phyloP scores from a whole-genome alignment of 2,888 invertebrate genomes.

The Dermolepida albohirtum region DNA sequence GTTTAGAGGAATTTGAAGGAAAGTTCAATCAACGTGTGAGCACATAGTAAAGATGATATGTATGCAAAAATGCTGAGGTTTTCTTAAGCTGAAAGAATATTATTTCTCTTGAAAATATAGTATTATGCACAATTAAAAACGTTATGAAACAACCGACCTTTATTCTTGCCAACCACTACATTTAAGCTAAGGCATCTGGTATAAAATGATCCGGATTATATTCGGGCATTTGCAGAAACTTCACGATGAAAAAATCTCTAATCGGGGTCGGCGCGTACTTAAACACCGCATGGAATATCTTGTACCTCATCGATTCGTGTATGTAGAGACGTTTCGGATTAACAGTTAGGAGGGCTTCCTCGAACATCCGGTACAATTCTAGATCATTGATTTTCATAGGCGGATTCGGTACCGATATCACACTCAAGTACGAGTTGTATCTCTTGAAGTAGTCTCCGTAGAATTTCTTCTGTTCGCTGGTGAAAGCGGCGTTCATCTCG shows the following conservation, averaged over 20 bases:
- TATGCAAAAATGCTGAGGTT: too few relatives aligned
- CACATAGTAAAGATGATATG: too few relatives aligned
- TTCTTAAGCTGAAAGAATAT: background rate
- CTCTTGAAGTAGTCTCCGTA: conserved; percentile 76
- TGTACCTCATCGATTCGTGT: conserved; percentile 77
- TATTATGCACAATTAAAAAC: background rate
- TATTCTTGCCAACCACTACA: background rate
- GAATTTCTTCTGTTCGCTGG: conserved; percentile 71
- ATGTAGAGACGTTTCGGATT: conserved; percentile 74
- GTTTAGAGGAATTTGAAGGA: too few relatives aligned
- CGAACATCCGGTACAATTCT: conserved; percentile 71
- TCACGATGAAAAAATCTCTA: conserved; percentile 72
- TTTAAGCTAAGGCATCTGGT: conserved; percentile 30
- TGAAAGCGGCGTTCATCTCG: conserved; percentile 75
- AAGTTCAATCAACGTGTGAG: too few relatives aligned
- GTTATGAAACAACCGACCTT: background rate
- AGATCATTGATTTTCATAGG: conserved; percentile 69
- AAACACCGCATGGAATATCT: conserved; percentile 75
- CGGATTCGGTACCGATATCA: conserved; percentile 63
- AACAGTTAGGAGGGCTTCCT: conserved; percentile 71
- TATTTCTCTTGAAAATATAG: background rate
- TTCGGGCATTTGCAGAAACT: conserved; percentile 75
- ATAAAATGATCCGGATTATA: conserved; percentile 48
- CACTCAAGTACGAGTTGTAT: conserved; percentile 72
- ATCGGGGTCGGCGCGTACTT: conserved; percentile 70